Percentiles rank a stretch among this genome's conserved stretches.
Evolutionary conservation across 2,888 invertebrate species (phyloP).

Genomic region (Drosophila helvetica): DNA sequence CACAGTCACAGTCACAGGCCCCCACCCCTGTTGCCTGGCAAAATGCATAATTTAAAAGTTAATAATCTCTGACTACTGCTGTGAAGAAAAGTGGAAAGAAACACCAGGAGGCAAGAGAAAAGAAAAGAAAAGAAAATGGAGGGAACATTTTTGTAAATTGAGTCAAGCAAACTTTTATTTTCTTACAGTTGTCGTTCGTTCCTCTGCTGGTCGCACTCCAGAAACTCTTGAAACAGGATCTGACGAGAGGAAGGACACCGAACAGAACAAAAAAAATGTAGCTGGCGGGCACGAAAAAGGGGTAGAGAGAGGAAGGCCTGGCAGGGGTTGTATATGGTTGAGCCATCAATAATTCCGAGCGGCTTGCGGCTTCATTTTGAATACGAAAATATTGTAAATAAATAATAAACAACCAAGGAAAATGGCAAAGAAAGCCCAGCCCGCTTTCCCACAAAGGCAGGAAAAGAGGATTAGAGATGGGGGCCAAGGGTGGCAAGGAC

Average conservation of each 20-base stretch:
- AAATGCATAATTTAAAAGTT: slow-evolving; percentile 69
- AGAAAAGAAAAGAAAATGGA: slow-evolving; percentile 15
- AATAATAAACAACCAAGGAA: slow-evolving; percentile 61
- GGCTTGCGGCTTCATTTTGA: slow-evolving; percentile 77
- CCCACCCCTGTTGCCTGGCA: slow-evolving; percentile 10
- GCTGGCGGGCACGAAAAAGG: slow-evolving; percentile 9
- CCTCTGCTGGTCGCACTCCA: slow-evolving; percentile 45
- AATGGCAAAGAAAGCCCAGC: slow-evolving; percentile 6
- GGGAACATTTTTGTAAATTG: slow-evolving; percentile 65
- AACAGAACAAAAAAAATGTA: slow-evolving; percentile 12
- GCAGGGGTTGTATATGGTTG: slow-evolving; percentile 42
- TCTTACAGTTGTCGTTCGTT: slow-evolving; percentile 12
- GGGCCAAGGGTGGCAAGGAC: slow-evolving; percentile 1
- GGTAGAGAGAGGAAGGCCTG: slow-evolving; percentile 15
- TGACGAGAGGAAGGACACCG: not conserved
- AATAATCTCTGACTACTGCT: slow-evolving; percentile 59
- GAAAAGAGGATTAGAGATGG: not conserved
- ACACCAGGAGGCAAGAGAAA: slow-evolving; percentile 1
- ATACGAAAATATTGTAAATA: slow-evolving; percentile 78
- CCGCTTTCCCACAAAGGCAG: not conserved
- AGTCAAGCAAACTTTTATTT: slow-evolving; percentile 63
- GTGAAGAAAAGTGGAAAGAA: slow-evolving; percentile 12
- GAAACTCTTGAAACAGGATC: slow-evolving; percentile 26
- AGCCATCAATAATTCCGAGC: slow-evolving; percentile 71
- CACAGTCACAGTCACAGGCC: rapidly evolving